Evolutionary conservation across 2,888 invertebrate species (phyloP).

Genomic region (Heterodera filipjevi): DNA sequence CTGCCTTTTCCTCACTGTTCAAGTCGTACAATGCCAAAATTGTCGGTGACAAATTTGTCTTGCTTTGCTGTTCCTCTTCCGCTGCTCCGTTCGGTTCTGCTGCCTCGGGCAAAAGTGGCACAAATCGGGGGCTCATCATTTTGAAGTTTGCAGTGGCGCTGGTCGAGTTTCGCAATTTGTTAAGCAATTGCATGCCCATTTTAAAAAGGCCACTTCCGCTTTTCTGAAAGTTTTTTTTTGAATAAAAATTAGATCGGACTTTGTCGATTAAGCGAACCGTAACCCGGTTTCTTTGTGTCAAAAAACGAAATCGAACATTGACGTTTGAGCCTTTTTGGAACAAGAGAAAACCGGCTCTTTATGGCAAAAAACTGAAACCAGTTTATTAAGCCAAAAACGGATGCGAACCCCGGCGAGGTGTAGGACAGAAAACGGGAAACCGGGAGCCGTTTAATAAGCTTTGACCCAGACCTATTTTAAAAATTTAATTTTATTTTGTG

Average conservation of each 20-base stretch:
- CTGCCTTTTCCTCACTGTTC: not conserved
- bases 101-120: constrained; percentile 56
- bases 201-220: constrained; percentile 36
- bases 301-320: no score
- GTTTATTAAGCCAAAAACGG: no score
- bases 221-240: constrained; percentile 32
- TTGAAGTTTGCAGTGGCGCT: constrained; percentile 28
- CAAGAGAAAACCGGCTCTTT: no score
- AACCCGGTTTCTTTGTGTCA: no score
- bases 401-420: no score
- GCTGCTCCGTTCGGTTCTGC: constrained; percentile 32
- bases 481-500: not conserved
- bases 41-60: constrained; percentile 50
- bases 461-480: no score
- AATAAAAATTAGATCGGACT: no score
- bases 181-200: constrained; percentile 36
- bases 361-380: no score
- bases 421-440: no score
- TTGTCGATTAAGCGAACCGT: no score
- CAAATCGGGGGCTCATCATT: constrained; percentile 51
- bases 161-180: constrained; percentile 17
- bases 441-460: no score
- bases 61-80: constrained; percentile 14
- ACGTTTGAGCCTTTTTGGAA: no score
- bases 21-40: constrained; percentile 54